These are phyloP conservation scores for Diadophis punctatus DNA, from an alignment of 2,113 vertebrate genomes.

Conservation along the genomic window DNA sequence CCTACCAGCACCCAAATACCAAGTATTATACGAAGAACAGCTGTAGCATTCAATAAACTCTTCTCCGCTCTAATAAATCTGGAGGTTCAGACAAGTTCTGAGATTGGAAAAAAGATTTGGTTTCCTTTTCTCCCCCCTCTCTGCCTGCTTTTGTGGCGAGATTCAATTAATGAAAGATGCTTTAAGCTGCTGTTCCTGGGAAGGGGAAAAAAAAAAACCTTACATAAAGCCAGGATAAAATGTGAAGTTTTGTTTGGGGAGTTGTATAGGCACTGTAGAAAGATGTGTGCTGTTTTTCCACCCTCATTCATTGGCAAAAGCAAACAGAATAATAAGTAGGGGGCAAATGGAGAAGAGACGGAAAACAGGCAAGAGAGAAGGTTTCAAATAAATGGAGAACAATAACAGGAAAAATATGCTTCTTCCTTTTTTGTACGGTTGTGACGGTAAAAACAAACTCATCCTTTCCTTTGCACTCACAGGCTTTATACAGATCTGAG, in stretches of 20 bases:
- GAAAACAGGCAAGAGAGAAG: neutral
- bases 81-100: neutral
- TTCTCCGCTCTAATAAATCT: neutral
- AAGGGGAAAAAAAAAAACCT: neutral
- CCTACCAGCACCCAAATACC: neutral
- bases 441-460: neutral
- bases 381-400: neutral
- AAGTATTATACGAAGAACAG: neutral
- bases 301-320: neutral
- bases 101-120: neutral
- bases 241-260: neutral
- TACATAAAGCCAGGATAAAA: neutral
- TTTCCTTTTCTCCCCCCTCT: neutral
- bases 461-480: neutral
- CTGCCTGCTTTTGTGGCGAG: neutral
- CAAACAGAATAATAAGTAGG: neutral
- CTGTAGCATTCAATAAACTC: neutral
- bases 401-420: neutral
- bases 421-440: neutral
- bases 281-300: rapidly evolving
- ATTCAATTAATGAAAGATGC: neutral
- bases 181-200: neutral
- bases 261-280: neutral
- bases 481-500: neutral
- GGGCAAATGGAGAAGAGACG: neutral